Evolutionary conservation across 2,888 invertebrate species (phyloP), one percentile per base, ranked within the genome.

Genomic region (Ernsta delagoae): DNA sequence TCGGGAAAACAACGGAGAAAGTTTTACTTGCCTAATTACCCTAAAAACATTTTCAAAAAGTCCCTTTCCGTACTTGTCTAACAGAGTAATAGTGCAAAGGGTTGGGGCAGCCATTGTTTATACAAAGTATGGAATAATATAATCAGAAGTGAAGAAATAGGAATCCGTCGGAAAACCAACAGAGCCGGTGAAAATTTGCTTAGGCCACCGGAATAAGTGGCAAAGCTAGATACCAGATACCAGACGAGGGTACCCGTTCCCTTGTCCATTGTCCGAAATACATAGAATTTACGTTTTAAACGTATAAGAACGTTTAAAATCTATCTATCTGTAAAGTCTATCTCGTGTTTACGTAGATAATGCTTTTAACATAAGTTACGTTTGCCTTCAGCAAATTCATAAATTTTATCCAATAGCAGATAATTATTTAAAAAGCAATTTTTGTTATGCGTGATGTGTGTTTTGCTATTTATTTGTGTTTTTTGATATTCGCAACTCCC

Each of bases 91-190:
- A 93, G 92, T 93, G 91, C 85, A 86, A 86, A 91, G 92, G 92
- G 90, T 90, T 90, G 79, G 83, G 82, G 83, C 69, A 82, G 74
- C 86, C 84, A 90, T 90, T 93, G 92, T 93, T 92, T 91, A 89
- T 82, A 85, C 90, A 92, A 91, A 93, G 92, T 92, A 93, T 92
- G 84, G 87, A 92, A 92, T 93, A 92, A 92, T 87, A 92, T 93
- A 92, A 93, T 92, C 92, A 91, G 90, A 87, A 91, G 90, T 91
- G 92, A 93, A 93, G 93, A 93, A 92, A 90, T 90, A 90, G 91
- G 87, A 92, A 91, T 92, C 86, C 86, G 83, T 76, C 86, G 89
- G 92, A 93, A 93, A 93, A 91, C 84, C 92, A 93, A 92, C 92
- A 93, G 83, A 83, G 87, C 78, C 85, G 83, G 81, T 80, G 87